Evolutionary conservation across 2,797 vertebrate genomes (phyloP).

Genomic region (Mycteria americana): DNA sequence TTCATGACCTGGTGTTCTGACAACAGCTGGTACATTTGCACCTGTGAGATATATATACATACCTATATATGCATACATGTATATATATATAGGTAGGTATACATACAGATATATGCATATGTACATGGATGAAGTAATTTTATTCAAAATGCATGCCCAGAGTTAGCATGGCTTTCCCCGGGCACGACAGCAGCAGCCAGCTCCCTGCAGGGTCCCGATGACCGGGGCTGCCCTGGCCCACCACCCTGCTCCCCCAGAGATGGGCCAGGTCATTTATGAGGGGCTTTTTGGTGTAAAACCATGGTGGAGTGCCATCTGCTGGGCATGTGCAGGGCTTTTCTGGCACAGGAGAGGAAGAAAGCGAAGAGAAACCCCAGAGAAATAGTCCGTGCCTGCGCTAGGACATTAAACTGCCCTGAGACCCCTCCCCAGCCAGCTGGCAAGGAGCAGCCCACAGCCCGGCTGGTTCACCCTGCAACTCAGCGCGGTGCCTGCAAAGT

Average conservation of each 20-base stretch:
- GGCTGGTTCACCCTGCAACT: neutral
- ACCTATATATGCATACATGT: neutral
- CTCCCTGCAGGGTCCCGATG: neutral
- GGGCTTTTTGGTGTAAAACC: neutral
- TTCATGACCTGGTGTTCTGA: neutral
- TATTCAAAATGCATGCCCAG: neutral
- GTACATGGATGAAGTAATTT: neutral
- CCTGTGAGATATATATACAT: neutral
- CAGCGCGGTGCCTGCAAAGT: neutral
- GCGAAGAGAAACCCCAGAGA: neutral
- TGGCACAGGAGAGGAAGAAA: neutral
- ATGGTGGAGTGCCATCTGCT: slow-evolving; percentile 62
- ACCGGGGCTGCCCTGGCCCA: neutral
- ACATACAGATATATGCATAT: accelerated
- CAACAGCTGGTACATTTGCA: neutral
- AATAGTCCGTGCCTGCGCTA: neutral
- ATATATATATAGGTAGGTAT: neutral
- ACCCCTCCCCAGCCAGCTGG: neutral
- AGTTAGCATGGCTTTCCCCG: neutral
- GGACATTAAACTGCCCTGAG: neutral
- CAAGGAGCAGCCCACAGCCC: neutral
- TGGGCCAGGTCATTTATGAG: neutral
- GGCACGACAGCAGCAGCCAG: accelerated
- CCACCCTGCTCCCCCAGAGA: neutral
- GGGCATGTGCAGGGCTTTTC: neutral